Percentiles rank a stretch among this genome's conserved stretches.
Conservation (phyloP, 2,888 invertebrate genomes). For the Diplolepis rosae region DNA sequence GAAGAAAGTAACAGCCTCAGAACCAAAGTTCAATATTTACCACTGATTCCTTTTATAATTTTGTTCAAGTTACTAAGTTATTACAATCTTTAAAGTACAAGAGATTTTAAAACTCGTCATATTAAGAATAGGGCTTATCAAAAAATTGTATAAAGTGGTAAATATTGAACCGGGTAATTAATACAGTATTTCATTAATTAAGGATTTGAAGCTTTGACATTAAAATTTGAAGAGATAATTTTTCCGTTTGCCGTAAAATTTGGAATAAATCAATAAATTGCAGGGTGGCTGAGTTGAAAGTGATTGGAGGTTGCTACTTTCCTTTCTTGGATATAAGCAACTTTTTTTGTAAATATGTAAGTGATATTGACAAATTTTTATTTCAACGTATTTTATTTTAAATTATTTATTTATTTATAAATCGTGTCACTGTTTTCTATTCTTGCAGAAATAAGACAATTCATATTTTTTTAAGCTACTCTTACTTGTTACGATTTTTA, state of each 20-base stretch:
- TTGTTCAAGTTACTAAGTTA: not conserved
- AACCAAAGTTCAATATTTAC: conserved; percentile 6
- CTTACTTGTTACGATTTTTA: not conserved
- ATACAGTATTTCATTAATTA: not conserved
- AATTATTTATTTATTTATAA: not conserved
- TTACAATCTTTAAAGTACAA: too few species aligned
- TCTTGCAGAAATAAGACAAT: not conserved
- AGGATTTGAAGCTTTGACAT: not conserved
- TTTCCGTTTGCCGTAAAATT: too few species aligned
- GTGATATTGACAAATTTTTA: conserved; percentile 5
- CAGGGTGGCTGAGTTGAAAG: too few species aligned
- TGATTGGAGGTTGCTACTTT: conserved; percentile 6
- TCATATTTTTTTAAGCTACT: conserved; percentile 29
- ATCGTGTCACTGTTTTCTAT: conserved; percentile 5
- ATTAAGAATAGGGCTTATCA: too few species aligned
- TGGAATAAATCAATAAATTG: too few species aligned
- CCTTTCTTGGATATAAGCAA: conserved; percentile 5
- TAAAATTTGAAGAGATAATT: too few species aligned
- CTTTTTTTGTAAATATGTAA: conserved; percentile 30
- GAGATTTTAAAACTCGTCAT: too few species aligned
- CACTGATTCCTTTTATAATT: not conserved
- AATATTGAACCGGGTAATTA: not conserved
- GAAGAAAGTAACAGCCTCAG: conserved; percentile 8
- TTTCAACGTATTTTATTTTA: not conserved
- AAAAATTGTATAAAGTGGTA: not conserved